Evolutionary conservation across 1,140 invertebrate species (phyloP).

Genomic region (Anoplolepis gracilipes): DNA sequence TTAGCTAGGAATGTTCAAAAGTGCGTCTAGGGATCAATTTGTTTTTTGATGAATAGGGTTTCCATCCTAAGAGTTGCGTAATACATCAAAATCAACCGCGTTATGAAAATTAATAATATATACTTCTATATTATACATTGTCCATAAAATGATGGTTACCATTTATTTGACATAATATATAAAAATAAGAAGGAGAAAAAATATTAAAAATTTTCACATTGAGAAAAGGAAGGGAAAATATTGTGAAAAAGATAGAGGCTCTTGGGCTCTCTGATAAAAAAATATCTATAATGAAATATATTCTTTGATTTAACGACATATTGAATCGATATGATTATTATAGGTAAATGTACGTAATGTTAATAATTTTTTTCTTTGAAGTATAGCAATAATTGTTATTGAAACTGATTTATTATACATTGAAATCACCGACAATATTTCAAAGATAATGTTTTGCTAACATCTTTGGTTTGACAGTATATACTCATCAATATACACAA

Average conservation of each 20-base stretch:
- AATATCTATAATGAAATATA: not conserved
- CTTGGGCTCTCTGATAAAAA: not conserved
- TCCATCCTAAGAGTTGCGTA: not conserved
- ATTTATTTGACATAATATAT: too few species aligned
- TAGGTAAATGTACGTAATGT: not conserved
- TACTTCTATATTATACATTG: not conserved
- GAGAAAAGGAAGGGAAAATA: not conserved
- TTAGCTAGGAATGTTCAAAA: slow-evolving; percentile 14
- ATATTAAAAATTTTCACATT: not conserved
- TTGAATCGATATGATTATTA: not conserved
- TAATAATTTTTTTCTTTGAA: not conserved
- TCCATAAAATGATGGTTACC: not conserved
- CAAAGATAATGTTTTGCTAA: not conserved
- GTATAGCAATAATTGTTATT: not conserved
- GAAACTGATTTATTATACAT: not conserved
- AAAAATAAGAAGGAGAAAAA: not conserved
- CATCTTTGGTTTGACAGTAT: not conserved
- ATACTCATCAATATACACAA: not conserved
- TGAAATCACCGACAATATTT: not conserved
- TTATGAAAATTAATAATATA: slow-evolving; percentile 38
- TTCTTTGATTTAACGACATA: not conserved
- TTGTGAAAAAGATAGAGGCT: not conserved
- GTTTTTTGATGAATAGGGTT: not conserved
- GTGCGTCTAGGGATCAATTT: not conserved
- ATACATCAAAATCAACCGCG: not conserved